These are phyloP conservation scores for Symphodus melops DNA, from an alignment of 2,113 vertebrate genomes.

Conservation along the genomic window DNA sequence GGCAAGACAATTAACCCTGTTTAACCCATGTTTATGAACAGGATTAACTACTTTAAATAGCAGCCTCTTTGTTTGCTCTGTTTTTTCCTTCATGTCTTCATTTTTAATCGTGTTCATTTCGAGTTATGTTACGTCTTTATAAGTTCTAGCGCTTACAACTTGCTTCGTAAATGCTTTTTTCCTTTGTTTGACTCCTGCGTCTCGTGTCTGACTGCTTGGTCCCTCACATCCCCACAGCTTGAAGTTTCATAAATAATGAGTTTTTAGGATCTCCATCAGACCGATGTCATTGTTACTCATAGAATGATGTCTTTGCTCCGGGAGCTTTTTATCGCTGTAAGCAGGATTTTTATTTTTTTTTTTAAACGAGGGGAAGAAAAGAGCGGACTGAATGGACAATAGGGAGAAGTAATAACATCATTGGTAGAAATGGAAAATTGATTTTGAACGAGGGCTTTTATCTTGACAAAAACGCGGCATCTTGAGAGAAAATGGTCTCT, in stretches of 20 bases:
- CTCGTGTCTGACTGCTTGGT: too few relatives aligned
- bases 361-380: constrained; percentile 53
- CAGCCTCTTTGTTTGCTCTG: too few relatives aligned
- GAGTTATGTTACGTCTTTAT: too few relatives aligned
- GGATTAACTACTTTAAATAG: too few relatives aligned
- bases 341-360: too few relatives aligned
- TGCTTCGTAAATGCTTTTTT: too few relatives aligned
- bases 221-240: not conserved
- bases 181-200: too few relatives aligned
- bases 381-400: constrained; percentile 38
- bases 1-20: too few relatives aligned
- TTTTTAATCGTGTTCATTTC: too few relatives aligned
- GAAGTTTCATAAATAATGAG: constrained; percentile 21
- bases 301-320: constrained; percentile 46
- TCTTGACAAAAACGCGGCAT: constrained; percentile 60
- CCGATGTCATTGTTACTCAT: constrained; percentile 28
- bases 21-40: too few relatives aligned
- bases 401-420: constrained; percentile 37
- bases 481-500: constrained; percentile 53
- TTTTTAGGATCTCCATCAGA: constrained; percentile 47
- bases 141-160: too few relatives aligned
- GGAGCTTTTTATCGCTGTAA: constrained; percentile 55
- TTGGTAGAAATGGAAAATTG: constrained; percentile 52
- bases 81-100: too few relatives aligned
- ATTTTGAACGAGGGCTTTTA: constrained; percentile 71